Percentiles rank a stretch among this genome's conserved stretches.
Evolutionary conservation across 1,140 invertebrate species (phyloP).

Genomic region (Lithobius niger): DNA sequence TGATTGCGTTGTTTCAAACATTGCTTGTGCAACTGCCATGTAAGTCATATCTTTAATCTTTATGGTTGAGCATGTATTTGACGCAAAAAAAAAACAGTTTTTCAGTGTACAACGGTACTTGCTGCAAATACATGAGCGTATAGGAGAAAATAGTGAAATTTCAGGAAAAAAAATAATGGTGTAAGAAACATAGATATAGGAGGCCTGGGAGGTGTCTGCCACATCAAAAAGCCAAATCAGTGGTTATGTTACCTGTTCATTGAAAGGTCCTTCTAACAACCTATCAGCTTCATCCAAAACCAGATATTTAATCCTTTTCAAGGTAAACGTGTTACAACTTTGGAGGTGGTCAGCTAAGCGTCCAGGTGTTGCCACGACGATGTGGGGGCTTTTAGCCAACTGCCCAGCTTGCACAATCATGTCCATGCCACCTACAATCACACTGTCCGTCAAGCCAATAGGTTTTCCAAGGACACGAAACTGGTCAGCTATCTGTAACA

Average conservation of each 20-base stretch:
- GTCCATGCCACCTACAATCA: conserved; percentile 86
- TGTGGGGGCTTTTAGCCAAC: conserved; percentile 72
- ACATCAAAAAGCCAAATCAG: too few species aligned
- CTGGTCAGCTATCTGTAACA: conserved; percentile 72
- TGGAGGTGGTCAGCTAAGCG: conserved; percentile 71
- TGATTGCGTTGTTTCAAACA: too few species aligned
- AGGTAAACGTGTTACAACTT: conserved; percentile 65
- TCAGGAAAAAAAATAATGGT: too few species aligned
- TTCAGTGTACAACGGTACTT: too few species aligned
- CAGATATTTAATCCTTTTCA: conserved; percentile 66
- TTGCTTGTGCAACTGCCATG: too few species aligned
- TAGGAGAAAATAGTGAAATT: too few species aligned
- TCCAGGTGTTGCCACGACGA: conserved; percentile 89
- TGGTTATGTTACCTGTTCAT: conserved; percentile 55
- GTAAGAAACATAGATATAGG: too few species aligned
- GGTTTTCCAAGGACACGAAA: conserved; percentile 76
- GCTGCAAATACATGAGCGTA: too few species aligned
- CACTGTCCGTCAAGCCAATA: conserved; percentile 62
- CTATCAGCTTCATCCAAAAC: conserved; percentile 89
- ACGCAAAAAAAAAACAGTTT: too few species aligned
- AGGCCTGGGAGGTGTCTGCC: too few species aligned
- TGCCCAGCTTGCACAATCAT: conserved; percentile 79
- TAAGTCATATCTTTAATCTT: too few species aligned
- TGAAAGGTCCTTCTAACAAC: conserved; percentile 63
- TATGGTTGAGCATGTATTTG: too few species aligned